Base-by-base conservation (phyloP, 2,113 vertebrate genomes). In the Hiodon alosoides region DNA sequence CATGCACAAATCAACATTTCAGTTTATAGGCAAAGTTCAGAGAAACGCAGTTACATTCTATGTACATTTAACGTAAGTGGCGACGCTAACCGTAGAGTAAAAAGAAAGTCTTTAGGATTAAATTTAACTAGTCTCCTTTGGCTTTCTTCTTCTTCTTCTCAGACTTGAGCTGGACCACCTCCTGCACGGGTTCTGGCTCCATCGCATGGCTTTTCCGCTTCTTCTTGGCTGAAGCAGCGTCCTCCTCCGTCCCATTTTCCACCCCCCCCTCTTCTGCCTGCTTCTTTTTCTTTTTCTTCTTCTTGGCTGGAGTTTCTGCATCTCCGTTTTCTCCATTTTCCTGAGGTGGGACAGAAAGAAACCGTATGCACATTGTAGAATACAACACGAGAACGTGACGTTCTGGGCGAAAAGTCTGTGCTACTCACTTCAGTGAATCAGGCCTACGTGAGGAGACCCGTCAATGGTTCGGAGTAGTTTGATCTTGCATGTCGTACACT, bases 401-500 rank as follows among this genome's bases (percentile, higher is more conserved):
- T 31, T 31, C 31, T 31, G 5, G 48, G 8, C 8, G 9, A 3
- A 9, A 51, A 31, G 31, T 31, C 31, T 91, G 88, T 91, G 75
- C 60, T 86, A 87, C 89, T 86, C 90, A 9, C 87, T 86, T 92
- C 90, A 92, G 90, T 89, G 90, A 86, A 0, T 82, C 83, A 75
- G 67, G 84, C 62, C 89, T 88, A 92, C 47, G 69, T 81, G 16
- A 51, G 73, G 0, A 85, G 82, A 83, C 84, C 76, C 0, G 85
- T 78, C 91, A 90, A 91, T 91, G 90, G 91, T 91, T 92, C 79
- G 83, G 90, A 89, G 87, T 81, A 66, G 0, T 31, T 69, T 88
- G 2, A 74, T 92, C 0, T 92, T 4, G 90, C 90, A 90, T 87
- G 87, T 79, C 76, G 77, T 86, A 86, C 83, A 86, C 83, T 86